A percentile compares a stretch with the other conserved stretches of the same genome.
Evolutionary conservation across 2,797 vertebrate genomes (phyloP).

Genomic region (Picus viridis): DNA sequence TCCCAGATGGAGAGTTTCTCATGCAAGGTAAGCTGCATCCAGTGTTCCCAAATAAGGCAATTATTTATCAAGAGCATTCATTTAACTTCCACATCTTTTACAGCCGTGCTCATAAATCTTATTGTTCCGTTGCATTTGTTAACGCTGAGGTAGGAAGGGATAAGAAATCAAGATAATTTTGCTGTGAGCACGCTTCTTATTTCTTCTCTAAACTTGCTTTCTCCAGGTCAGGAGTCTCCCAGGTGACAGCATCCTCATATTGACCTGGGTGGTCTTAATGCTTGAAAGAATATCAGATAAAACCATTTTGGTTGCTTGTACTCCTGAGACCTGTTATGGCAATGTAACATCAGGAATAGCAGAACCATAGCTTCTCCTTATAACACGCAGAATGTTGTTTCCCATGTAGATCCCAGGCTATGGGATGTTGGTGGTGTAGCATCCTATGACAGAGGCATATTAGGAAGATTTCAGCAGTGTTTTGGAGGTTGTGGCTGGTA

Average conservation of each 20-base stretch:
- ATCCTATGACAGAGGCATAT: fast-evolving
- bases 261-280: neutral
- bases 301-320: neutral
- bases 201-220: slow-evolving; percentile 8
- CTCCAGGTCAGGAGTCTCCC: neutral
- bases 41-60: neutral
- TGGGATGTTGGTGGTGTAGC: neutral
- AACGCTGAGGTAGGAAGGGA: slow-evolving; percentile 6
- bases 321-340: neutral
- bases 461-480: neutral
- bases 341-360: neutral
- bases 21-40: slow-evolving; percentile 80
- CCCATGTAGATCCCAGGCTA: neutral
- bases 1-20: slow-evolving; percentile 84
- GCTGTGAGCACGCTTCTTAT: neutral
- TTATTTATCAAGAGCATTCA: neutral
- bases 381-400: neutral
- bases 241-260: neutral
- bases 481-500: fast-evolving
- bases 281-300: neutral
- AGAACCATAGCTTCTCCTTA: neutral
- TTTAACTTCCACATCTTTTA: slow-evolving; percentile 2
- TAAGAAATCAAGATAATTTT: slow-evolving; percentile 8
- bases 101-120: slow-evolving; percentile 16
- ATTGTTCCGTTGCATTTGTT: neutral